Evolutionary conservation across 2,113 vertebrate species (phyloP).

Genomic region (Gambusia holbrooki): DNA sequence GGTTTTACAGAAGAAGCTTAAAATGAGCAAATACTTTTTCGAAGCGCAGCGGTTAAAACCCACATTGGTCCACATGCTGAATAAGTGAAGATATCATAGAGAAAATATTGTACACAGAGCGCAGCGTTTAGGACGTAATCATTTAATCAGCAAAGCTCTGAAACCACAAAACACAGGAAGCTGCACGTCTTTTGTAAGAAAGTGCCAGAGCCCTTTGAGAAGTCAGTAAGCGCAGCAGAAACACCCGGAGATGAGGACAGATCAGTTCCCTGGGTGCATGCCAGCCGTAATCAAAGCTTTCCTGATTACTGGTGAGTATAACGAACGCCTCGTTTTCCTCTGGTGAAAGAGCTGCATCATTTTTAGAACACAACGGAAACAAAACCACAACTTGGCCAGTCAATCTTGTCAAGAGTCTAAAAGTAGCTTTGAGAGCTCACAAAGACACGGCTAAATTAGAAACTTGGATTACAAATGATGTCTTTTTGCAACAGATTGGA

Average conservation of each 20-base stretch:
- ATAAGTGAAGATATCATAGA: too few relatives aligned
- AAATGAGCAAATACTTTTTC: too few relatives aligned
- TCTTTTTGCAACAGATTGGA: too few relatives aligned
- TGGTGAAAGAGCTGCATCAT: background rate
- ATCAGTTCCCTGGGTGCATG: conserved; percentile 6
- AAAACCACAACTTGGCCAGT: too few relatives aligned
- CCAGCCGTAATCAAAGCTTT: conserved; percentile 25
- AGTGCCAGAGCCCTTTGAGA: background rate
- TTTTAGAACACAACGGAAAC: background rate
- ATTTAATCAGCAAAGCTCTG: conserved; percentile 35
- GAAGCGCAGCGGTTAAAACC: too few relatives aligned
- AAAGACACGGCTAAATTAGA: too few relatives aligned
- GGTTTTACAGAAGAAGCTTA: too few relatives aligned
- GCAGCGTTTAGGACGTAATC: background rate
- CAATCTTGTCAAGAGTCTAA: too few relatives aligned
- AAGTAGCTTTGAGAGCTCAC: too few relatives aligned
- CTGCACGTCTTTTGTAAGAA: background rate
- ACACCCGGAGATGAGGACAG: conserved; percentile 24
- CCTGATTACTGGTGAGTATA: conserved; percentile 68
- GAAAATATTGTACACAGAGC: too few relatives aligned
- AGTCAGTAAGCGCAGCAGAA: background rate
- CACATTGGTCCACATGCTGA: too few relatives aligned
- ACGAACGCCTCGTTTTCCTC: background rate
- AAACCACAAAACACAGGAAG: conserved; percentile 64
- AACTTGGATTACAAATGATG: too few relatives aligned